Evolutionary conservation across 2,113 vertebrate genomes (phyloP).

Genomic region (Seriola quinqueradiata): DNA sequence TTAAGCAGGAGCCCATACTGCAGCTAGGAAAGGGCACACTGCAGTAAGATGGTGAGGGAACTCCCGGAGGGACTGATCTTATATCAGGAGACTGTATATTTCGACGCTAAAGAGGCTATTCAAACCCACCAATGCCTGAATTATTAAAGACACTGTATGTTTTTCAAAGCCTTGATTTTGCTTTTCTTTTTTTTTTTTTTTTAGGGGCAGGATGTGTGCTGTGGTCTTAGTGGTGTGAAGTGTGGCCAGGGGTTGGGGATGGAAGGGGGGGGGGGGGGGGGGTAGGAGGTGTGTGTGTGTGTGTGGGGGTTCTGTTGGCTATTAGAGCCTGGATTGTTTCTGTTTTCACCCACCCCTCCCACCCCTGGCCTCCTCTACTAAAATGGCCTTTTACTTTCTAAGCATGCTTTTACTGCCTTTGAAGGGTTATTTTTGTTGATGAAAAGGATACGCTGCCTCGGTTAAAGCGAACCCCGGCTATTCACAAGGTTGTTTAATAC

Average conservation of each 20-base stretch:
- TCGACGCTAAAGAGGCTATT: slow-evolving; percentile 84
- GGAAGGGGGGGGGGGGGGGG: not conserved
- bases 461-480: slow-evolving; percentile 77
- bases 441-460: slow-evolving; percentile 83
- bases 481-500: slow-evolving; percentile 82
- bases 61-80: slow-evolving; percentile 79
- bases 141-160: slow-evolving; percentile 87
- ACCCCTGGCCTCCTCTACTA: slow-evolving; percentile 69
- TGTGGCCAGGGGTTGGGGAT: slow-evolving; percentile 48
- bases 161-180: slow-evolving; percentile 87
- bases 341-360: slow-evolving; percentile 67
- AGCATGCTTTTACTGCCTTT: slow-evolving; percentile 85
- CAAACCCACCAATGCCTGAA: slow-evolving; percentile 83
- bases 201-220: slow-evolving; percentile 53
- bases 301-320: slow-evolving; percentile 23
- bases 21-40: slow-evolving; percentile 54
- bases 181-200: slow-evolving; percentile 65
- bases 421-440: slow-evolving; percentile 87
- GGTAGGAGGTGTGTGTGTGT: not conserved
- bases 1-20: slow-evolving; percentile 61
- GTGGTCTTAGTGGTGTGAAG: slow-evolving; percentile 41
- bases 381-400: slow-evolving; percentile 85
- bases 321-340: slow-evolving; percentile 75
- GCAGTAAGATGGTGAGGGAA: slow-evolving; percentile 63
- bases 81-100: slow-evolving; percentile 86